phyloP scores from a whole-genome alignment of 30 jellyfish, hydroid and myxozoan genomes.

The Cassiopea andromeda region DNA sequence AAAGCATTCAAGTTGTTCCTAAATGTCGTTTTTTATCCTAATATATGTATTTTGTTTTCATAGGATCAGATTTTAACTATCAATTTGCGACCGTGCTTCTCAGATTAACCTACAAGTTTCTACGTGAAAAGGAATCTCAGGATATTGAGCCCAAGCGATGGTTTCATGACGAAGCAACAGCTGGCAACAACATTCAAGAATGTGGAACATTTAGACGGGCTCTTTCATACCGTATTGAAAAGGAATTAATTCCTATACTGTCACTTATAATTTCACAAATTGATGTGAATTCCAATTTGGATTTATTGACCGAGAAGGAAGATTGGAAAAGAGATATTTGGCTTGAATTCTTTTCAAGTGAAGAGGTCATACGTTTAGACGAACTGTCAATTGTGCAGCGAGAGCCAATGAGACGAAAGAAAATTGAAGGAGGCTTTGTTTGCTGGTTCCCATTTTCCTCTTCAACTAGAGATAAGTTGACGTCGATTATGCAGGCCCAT shows the following conservation, averaged over 20 bases:
- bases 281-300: conserved; percentile 62
- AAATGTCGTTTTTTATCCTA: too few species aligned
- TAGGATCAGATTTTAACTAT: neutral
- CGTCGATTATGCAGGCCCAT: too few species aligned
- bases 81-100: conserved; percentile 23
- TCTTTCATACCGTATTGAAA: conserved; percentile 66
- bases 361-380: conserved; percentile 13
- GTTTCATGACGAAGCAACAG: conserved; percentile 79
- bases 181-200: conserved; percentile 66
- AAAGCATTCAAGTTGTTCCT: too few species aligned
- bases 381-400: neutral
- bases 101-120: conserved; percentile 10
- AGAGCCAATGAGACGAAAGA: neutral
- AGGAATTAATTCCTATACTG: conserved; percentile 57
- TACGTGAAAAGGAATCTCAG: conserved; percentile 33
- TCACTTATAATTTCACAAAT: conserved; percentile 31
- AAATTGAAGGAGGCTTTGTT: neutral
- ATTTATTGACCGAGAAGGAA: conserved; percentile 11
- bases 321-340: conserved; percentile 33
- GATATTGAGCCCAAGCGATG: conserved; percentile 40
- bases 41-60: too few species aligned
- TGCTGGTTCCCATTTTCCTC: too few species aligned
- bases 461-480: too few species aligned
- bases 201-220: conserved; percentile 91
- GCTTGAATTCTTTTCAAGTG: conserved; percentile 27